Conservation (phyloP, 2,797 vertebrate species). For the Galago senegalensis region DNA sequence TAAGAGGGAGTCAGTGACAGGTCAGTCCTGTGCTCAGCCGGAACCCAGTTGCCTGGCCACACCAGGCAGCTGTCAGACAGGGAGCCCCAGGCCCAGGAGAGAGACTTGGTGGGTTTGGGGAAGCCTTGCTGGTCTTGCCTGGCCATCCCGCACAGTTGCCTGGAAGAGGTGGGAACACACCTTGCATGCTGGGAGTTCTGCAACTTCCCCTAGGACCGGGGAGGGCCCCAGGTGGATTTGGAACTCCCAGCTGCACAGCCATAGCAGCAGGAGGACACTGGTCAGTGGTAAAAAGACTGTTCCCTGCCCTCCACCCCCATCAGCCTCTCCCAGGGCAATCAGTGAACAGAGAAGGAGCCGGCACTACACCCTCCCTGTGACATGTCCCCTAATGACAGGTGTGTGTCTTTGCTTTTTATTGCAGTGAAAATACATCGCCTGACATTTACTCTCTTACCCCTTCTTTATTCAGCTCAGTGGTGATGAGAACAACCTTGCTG, state of each 20-base stretch:
- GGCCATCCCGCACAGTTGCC: not conserved
- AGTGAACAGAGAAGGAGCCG: too few relatives aligned
- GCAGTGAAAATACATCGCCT: not conserved
- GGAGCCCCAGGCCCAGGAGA: fast-evolving
- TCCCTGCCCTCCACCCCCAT: fast-evolving
- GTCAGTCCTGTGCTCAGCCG: not conserved
- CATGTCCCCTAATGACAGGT: not conserved
- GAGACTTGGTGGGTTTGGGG: not conserved
- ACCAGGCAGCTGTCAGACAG: not conserved
- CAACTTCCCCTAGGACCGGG: not conserved
- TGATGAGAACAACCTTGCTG: not conserved
- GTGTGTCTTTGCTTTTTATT: not conserved
- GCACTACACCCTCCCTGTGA: not conserved
- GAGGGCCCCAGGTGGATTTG: not conserved
- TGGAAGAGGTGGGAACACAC: too few relatives aligned
- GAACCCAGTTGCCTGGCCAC: not conserved
- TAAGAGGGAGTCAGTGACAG: not conserved
- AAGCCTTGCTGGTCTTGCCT: not conserved
- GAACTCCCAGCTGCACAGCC: not conserved
- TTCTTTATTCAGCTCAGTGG: not conserved
- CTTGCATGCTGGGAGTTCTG: fast-evolving
- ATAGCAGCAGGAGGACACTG: fast-evolving
- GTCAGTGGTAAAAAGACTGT: not conserved
- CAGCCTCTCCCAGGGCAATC: not conserved
- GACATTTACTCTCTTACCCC: not conserved